A percentile compares a stretch with the other conserved stretches of the same genome.
These are phyloP conservation scores for Hemaris fuciformis DNA, from an alignment of 2,888 invertebrate genomes.

Conservation along the genomic window DNA sequence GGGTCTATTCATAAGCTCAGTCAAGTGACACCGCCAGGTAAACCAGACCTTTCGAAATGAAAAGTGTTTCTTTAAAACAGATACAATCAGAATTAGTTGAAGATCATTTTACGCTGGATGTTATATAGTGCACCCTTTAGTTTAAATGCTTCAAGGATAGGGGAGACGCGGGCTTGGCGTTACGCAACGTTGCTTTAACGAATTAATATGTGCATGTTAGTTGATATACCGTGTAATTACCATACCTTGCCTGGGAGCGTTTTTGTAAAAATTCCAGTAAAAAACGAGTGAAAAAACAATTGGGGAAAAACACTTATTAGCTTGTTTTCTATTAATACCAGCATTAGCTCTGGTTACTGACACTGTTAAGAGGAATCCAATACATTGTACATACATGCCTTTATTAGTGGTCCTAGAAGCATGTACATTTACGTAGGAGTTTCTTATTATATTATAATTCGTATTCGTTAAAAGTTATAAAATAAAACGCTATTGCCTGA, in stretches of 20 bases:
- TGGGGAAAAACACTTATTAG: neutral
- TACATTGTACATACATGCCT: too few species aligned
- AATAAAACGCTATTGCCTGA: too few species aligned
- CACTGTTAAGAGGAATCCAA: too few species aligned
- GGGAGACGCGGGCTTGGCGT: neutral
- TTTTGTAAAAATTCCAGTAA: neutral
- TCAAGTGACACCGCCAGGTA: slow-evolving; percentile 37
- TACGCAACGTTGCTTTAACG: neutral
- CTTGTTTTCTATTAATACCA: neutral
- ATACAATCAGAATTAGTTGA: slow-evolving; percentile 37
- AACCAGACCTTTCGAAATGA: slow-evolving; percentile 32
- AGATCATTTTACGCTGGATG: slow-evolving; percentile 39
- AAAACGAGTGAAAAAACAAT: neutral
- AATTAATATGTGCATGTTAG: neutral
- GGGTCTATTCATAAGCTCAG: slow-evolving; percentile 43
- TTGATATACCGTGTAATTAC: neutral
- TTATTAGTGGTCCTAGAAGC: too few species aligned
- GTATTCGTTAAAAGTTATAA: too few species aligned
- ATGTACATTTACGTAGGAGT: too few species aligned
- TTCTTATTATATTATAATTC: too few species aligned
- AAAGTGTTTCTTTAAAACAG: slow-evolving; percentile 18
- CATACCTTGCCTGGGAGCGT: neutral
- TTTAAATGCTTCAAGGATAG: slow-evolving; percentile 24
- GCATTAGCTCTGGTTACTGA: neutral
- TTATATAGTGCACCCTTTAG: slow-evolving; percentile 40